phyloP scores from a whole-genome alignment of 2,888 invertebrate genomes.

The Drosophila formosana region DNA sequence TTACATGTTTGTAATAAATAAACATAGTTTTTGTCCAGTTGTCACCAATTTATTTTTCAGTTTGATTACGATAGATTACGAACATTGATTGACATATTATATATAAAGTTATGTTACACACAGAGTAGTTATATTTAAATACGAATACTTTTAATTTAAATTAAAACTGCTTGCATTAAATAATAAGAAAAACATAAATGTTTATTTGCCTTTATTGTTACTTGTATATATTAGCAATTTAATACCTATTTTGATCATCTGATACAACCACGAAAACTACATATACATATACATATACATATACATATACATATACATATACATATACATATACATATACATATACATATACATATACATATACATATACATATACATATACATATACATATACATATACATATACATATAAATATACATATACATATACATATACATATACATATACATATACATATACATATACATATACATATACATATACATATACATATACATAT shows the following conservation, averaged over 20 bases:
- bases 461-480: not conserved
- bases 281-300: conserved; percentile 11
- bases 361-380: not conserved
- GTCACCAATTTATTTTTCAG: conserved; percentile 1
- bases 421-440: not conserved
- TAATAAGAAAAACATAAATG: conserved; percentile 48
- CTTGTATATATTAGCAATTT: conserved; percentile 24
- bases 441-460: not conserved
- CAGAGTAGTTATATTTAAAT: conserved; percentile 35
- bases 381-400: not conserved
- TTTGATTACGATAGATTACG: conserved; percentile 5
- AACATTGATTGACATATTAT: conserved; percentile 28
- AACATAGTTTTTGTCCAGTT: conserved; percentile 21
- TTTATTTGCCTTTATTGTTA: conserved; percentile 8
- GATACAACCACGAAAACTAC: conserved; percentile 83
- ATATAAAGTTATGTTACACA: conserved; percentile 39
- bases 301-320: not conserved
- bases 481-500: not conserved
- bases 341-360: not conserved
- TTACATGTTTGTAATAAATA: conserved; percentile 51
- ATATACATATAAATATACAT: not conserved
- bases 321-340: conserved; percentile 1
- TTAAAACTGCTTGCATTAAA: conserved; percentile 56
- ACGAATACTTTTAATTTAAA: conserved; percentile 60
- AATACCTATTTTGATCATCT: conserved; percentile 83